Evolutionary conservation across 1,140 invertebrate species (phyloP), one percentile per base, ranked within the genome.

Genomic region (Hylaeus volcanicus): DNA sequence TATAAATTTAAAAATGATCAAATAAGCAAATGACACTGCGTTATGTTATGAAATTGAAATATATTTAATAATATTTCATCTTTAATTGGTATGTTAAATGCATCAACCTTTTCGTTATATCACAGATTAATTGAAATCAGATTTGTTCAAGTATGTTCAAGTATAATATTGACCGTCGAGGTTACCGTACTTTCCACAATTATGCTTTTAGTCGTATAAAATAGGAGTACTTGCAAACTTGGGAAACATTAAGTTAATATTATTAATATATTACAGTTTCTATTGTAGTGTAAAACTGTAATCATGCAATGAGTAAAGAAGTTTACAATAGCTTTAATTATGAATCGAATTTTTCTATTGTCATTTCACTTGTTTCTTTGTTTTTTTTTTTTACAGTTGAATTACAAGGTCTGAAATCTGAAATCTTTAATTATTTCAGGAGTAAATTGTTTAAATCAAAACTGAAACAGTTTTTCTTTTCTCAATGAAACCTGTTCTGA

Each of bases 401-500:
- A 58, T 39, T 26, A 51, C 5, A 56, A 1, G 1, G 61, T 60
- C 14, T 51, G 9, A 51, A 58, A 48, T 58, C 11, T 37, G 26
- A 26, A 26, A 26, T 26, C 1, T 60, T 68, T 39, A 11, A 58
- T 69, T 11, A 11, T 77, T 84, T 80, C 69, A 85, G 82, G 26
- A 12, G 63, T 48, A 70, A n/a, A 64, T 70, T 76, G 1, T 79
- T 63, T 86, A 48, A 78, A 51, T 68, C 11, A 48, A 70, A 73
- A 26, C 37, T 15, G 61, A 81, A 60, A 60, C 56, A 12, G 82
- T 55, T 82, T 74, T 74, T 56, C 26, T 84, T 83, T 91, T 81
- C 91, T 92, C 92, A 92, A 93, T 93, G 92, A 91, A 80, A 92
- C 83, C 83, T 63, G 75, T 74, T 87, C 83, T 94, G 94, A 94